Base-by-base conservation (phyloP, 2,113 vertebrate genomes). In the Atlantisia rogersi region DNA sequence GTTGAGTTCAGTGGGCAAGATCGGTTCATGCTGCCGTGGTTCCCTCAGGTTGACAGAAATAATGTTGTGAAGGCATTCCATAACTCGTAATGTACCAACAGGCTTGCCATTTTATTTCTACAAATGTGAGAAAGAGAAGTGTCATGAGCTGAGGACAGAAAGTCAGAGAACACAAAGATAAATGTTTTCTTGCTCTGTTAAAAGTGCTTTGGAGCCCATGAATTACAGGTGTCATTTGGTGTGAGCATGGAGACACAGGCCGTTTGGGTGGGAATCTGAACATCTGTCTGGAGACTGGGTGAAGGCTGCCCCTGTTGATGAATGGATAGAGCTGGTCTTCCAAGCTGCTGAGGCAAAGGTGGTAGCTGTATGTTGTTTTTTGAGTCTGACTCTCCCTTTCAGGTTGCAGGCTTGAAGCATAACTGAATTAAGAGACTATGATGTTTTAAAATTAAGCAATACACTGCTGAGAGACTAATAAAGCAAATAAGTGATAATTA, bases 401-500 rank as follows among this genome's bases (percentile, higher is more conserved):
- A 55, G 37, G 14, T 37, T 94, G 55, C 32, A 86, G 31, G 50
- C 31, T 91, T 91, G 62, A 91, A 26, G 39, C 32, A 32, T 39
- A 73, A 48, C 58, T 56, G n/a, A 76, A 53, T 82, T 85, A 90
- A 93, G 32, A 68, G 25, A 68, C 21, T 64, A 22, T 31, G 56
- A 40, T 59, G 46, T 14, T 68, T 68, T 31, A 82, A 60, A 85
- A 82, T 93, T 69, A 79, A 85, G 62, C 48, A 79, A 21, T 68
- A 18, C 10, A 15, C 60, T 69, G 44, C 55, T 44, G 32, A 55
- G 37, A 63, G 56, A 50, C 21, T 67, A 79, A 68, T 82, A 92
- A 73, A 84, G 19, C 31, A 68, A 81, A 78, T 92, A 91, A 63
- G 62, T 70, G 11, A 55, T 89, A 89, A 40, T 59, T 59, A 76